Evolutionary conservation across 1,140 invertebrate genomes (phyloP).

Genomic region (Zaprionus capensis): DNA sequence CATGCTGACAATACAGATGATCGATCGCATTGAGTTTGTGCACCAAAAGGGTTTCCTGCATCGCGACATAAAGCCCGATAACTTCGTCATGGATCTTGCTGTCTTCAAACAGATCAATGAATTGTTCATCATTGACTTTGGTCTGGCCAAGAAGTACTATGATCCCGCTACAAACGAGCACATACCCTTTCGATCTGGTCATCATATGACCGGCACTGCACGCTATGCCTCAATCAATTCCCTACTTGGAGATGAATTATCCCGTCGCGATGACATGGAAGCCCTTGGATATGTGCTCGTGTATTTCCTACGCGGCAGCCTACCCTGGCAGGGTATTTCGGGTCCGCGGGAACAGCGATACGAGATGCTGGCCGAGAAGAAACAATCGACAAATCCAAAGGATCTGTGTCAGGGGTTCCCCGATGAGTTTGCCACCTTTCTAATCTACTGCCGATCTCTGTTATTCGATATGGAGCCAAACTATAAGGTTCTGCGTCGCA

Average conservation of each 20-base stretch:
- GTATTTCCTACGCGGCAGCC: constrained; percentile 95
- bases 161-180: constrained; percentile 92
- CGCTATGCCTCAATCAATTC: constrained; percentile 98
- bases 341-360: constrained; percentile 96
- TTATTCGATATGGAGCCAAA: constrained; percentile 97
- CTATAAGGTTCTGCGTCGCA: constrained; percentile 97
- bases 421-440: constrained; percentile 97
- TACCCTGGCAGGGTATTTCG: constrained; percentile 97
- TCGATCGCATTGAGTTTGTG: constrained; percentile 94
- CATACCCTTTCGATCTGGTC: constrained; percentile 95
- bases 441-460: constrained; percentile 96
- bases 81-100: constrained; percentile 98
- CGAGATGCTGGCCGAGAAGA: constrained; percentile 97
- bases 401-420: constrained; percentile 96
- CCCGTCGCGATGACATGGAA: constrained; percentile 97
- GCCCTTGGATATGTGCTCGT: constrained; percentile 97
- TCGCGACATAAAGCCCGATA: constrained; percentile 97
- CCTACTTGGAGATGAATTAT: constrained; percentile 94
- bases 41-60: constrained; percentile 97
- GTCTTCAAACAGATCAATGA: constrained; percentile 86
- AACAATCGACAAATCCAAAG: constrained; percentile 96
- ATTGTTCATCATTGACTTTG: constrained; percentile 98
- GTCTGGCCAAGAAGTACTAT: constrained; percentile 96
- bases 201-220: constrained; percentile 97
- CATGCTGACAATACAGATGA: constrained; percentile 97